These are phyloP conservation scores for Zaprionus camerounensis DNA, from an alignment of 1,140 invertebrate genomes.

Conservation along the genomic window DNA sequence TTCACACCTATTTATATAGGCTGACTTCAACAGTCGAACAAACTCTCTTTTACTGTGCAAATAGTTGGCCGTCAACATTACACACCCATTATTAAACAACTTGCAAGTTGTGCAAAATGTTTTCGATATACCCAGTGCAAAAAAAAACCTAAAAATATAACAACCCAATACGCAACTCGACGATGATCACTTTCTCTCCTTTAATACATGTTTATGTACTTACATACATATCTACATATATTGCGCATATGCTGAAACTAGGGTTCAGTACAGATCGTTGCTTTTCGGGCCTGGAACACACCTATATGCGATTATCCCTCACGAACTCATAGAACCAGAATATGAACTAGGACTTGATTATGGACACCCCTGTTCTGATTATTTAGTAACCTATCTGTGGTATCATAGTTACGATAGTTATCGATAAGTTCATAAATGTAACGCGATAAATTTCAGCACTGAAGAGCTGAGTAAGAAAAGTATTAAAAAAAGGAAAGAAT, in stretches of 20 bases:
- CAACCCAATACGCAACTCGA: constrained; percentile 23
- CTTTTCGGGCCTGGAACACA: too few relatives aligned
- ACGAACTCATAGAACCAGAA: background rate
- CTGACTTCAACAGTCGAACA: constrained; percentile 27
- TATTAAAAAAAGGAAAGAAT: too few relatives aligned
- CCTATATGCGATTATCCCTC: background rate
- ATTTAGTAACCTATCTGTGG: too few relatives aligned
- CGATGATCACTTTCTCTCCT: constrained; percentile 45
- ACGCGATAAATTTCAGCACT: too few relatives aligned
- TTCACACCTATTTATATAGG: constrained; percentile 44
- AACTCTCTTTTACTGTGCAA: constrained; percentile 41
- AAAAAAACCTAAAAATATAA: constrained; percentile 25
- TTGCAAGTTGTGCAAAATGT: constrained; percentile 49
- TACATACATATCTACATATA: constrained; percentile 17
- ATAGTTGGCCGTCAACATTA: constrained; percentile 20
- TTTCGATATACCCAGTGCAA: constrained; percentile 17
- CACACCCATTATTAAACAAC: constrained; percentile 27
- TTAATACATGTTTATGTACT: constrained; percentile 38
- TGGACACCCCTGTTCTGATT: background rate
- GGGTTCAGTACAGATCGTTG: background rate
- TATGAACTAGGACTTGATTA: background rate
- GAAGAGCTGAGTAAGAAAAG: too few relatives aligned
- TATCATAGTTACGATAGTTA: too few relatives aligned
- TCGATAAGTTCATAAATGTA: too few relatives aligned
- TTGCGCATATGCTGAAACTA: background rate